These are phyloP conservation scores for Pseudolaguvia tuberculata DNA, from an alignment of 2,113 vertebrate genomes.

Conservation along the genomic window DNA sequence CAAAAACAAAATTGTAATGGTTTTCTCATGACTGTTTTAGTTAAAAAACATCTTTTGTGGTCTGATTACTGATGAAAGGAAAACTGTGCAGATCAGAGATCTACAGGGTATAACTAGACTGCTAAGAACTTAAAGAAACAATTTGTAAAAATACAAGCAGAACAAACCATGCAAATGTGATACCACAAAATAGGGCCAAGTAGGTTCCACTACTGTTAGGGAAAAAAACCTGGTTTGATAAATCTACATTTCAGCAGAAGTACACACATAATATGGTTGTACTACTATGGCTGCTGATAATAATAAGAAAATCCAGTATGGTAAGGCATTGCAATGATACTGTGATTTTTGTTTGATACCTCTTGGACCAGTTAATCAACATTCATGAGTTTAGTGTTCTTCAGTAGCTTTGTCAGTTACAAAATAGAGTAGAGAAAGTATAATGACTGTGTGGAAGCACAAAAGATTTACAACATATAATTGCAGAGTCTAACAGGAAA, in stretches of 20 bases:
- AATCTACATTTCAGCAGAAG: not conserved
- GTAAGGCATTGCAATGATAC: not conserved
- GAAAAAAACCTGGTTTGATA: not conserved
- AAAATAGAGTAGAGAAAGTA: no score
- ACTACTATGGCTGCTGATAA: not conserved
- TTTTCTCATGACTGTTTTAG: not conserved
- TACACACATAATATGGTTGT: not conserved
- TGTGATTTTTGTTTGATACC: not conserved
- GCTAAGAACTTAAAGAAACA: not conserved
- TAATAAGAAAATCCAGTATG: not conserved
- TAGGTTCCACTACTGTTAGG: not conserved
- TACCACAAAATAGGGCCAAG: not conserved
- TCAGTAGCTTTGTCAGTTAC: no score
- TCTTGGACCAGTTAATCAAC: not conserved
- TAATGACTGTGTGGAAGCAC: no score
- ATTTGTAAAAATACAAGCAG: not conserved
- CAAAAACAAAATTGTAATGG: not conserved
- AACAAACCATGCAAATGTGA: not conserved
- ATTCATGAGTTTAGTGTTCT: no score
- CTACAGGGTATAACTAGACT: not conserved
- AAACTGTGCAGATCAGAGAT: not conserved
- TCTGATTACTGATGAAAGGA: not conserved
- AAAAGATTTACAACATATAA: no score
- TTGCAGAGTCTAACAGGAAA: no score
- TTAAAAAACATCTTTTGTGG: not conserved